Evolutionary conservation across 2,113 vertebrate species (phyloP), one percentile per base, ranked within the genome.

Genomic region (Pseudorhombus dupliciocellatus): DNA sequence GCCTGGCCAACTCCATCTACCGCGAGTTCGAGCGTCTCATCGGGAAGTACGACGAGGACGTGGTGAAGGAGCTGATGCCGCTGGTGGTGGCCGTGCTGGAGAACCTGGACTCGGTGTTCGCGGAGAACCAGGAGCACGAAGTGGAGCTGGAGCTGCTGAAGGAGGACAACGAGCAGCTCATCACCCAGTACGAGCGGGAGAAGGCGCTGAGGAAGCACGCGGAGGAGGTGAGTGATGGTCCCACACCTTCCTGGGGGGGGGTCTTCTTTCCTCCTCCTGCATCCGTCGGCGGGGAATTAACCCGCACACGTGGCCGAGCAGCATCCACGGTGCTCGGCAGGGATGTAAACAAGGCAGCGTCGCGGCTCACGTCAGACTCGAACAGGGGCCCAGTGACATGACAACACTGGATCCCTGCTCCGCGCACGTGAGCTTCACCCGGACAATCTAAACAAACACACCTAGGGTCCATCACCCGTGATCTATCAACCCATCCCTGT

Each of bases 21-120:
- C 95, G 96, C 66, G 97, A 98, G 91, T 98, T 98, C 91, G 97
- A 98, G 93, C 87, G 96, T 62, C 94, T 98, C 26, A 98, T 98
- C 86, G 93, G 94, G n/a, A 95, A 96, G 89, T 98, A 98, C 84
- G 97, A 98, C 82, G 96, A 98, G 91, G 97, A 98, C 88, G 97
- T 96, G 90, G 96, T 98, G 78, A 97, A 97, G 85, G 97, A 98
- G 89, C 94, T 98, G 86, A 98, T 98, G 97, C 97, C 97, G 77
- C 94, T 98, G 56, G 97, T 98, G 62, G 97, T 98, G 87, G 96
- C 96, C 24, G 96, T 98, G 82, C 92, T 98, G 87, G 97, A 98
- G 91, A 98, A 98, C 92, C 94, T 98, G 77, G 97, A 98, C 91
- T 96, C 96, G 30, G 96, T 98, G 88, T 95, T 97, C 81, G 95